These are phyloP conservation scores for Glandiceps talaboti DNA, from an alignment of 53 echinoderm and acorn worm genomes.

Conservation along the genomic window DNA sequence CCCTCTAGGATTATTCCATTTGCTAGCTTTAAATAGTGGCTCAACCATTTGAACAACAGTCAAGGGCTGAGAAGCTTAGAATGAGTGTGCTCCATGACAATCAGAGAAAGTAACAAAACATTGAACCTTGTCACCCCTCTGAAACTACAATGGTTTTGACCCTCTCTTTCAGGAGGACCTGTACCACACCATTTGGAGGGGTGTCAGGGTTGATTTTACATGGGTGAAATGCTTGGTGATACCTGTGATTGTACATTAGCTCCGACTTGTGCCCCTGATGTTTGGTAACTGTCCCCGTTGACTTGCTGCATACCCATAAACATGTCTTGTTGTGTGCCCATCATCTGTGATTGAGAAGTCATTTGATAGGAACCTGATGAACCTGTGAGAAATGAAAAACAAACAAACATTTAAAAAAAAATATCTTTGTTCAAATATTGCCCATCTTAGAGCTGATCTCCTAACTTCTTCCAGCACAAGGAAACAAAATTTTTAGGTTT, in stretches of 20 bases:
- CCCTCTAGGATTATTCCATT: neutral
- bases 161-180: neutral
- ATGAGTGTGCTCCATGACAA: neutral
- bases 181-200: neutral
- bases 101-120: neutral
- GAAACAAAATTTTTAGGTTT: too few species aligned
- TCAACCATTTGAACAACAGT: neutral
- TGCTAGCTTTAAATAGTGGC: neutral
- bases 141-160: neutral
- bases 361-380: constrained; percentile 43
- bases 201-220: neutral
- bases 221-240: constrained; percentile 9
- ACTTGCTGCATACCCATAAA: constrained; percentile 83
- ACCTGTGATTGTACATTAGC: constrained; percentile 84
- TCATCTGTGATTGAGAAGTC: constrained; percentile 44
- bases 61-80: neutral
- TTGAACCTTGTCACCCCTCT: neutral
- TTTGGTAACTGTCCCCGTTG: constrained; percentile 91
- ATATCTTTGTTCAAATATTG: too few species aligned
- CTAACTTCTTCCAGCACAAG: too few species aligned
- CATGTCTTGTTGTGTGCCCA: constrained; percentile 38
- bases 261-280: constrained; percentile 80
- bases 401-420: neutral
- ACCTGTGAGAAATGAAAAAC: constrained; percentile 17
- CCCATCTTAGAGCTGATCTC: too few species aligned